Evolutionary conservation across 2,888 invertebrate species (phyloP).

Genomic region (Drosophila greeni): DNA sequence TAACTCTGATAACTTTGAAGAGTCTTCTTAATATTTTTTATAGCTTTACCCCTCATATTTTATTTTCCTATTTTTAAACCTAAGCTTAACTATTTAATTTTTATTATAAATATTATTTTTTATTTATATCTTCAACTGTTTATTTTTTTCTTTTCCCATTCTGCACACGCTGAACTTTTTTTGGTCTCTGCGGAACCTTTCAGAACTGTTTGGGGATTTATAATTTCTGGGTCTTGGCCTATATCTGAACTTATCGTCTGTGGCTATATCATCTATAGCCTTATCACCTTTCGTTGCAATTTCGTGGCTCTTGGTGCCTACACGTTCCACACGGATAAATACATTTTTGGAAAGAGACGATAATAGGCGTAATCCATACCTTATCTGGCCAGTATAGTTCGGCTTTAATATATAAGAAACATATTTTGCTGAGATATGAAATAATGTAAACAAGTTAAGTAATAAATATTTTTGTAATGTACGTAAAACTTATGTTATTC

Average conservation of each 20-base stretch:
- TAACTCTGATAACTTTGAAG: not conserved
- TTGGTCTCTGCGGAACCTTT: slow-evolving; percentile 51
- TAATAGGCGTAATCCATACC: not conserved
- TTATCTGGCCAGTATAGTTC: not conserved
- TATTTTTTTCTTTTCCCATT: slow-evolving; percentile 14
- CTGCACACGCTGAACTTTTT: slow-evolving; percentile 50
- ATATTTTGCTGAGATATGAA: not conserved
- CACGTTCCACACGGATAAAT: slow-evolving; percentile 20
- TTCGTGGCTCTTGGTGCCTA: slow-evolving; percentile 16
- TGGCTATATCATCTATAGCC: slow-evolving; percentile 11
- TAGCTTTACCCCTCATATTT: too few relatives aligned
- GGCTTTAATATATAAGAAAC: not conserved
- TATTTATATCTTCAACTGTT: not conserved
- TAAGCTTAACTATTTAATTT: not conserved
- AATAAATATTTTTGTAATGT: not conserved
- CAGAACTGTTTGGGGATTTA: slow-evolving; percentile 52
- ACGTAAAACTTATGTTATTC: too few relatives aligned
- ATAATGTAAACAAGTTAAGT: not conserved
- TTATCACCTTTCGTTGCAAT: slow-evolving; percentile 52
- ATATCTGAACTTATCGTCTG: slow-evolving; percentile 15
- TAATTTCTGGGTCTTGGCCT: slow-evolving; percentile 50
- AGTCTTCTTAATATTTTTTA: too few relatives aligned
- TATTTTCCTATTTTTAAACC: too few relatives aligned
- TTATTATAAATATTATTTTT: not conserved
- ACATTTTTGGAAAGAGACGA: not conserved